phyloP scores from a whole-genome alignment of 2,797 vertebrate species.

The Pipistrellus nathusii region DNA sequence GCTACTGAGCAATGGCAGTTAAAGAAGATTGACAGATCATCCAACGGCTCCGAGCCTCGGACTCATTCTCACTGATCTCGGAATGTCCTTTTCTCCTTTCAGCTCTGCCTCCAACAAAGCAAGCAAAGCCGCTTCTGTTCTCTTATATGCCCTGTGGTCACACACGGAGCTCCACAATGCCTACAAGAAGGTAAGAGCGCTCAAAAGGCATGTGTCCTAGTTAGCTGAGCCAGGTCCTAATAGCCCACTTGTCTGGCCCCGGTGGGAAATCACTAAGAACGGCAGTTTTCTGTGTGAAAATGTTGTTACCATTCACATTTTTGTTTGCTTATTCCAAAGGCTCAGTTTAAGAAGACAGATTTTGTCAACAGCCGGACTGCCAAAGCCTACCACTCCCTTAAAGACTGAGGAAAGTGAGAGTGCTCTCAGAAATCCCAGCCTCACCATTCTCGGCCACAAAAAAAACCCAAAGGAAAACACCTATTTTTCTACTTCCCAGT shows the following conservation, averaged over 20 bases:
- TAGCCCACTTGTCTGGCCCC: not conserved
- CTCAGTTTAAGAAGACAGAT: conserved; percentile 92
- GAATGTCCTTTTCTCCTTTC: conserved; percentile 25
- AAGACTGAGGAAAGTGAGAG: conserved; percentile 79
- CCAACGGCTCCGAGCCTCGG: not conserved
- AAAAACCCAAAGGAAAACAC: conserved; percentile 66
- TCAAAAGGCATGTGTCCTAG: no score
- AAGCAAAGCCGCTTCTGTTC: conserved; percentile 90
- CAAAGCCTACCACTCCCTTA: conserved; percentile 90
- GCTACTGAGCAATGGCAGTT: not conserved
- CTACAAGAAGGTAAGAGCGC: conserved; percentile 92
- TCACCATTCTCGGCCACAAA: not conserved
- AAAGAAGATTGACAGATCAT: rapidly evolving
- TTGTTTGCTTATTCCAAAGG: conserved; percentile 87
- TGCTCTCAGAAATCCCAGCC: not conserved
- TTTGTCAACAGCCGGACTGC: conserved; percentile 93
- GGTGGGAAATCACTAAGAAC: not conserved
- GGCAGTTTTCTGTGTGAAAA: not conserved
- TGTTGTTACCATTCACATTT: conserved; percentile 31
- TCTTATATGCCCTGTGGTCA: conserved; percentile 93
- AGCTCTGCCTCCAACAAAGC: conserved; percentile 88
- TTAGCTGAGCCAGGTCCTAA: not conserved
- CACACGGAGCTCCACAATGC: conserved; percentile 90
- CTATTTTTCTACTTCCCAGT: conserved; percentile 76
- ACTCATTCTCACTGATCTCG: not conserved